phyloP scores from a whole-genome alignment of 2,888 invertebrate species.

The Nomada hirtipes region DNA sequence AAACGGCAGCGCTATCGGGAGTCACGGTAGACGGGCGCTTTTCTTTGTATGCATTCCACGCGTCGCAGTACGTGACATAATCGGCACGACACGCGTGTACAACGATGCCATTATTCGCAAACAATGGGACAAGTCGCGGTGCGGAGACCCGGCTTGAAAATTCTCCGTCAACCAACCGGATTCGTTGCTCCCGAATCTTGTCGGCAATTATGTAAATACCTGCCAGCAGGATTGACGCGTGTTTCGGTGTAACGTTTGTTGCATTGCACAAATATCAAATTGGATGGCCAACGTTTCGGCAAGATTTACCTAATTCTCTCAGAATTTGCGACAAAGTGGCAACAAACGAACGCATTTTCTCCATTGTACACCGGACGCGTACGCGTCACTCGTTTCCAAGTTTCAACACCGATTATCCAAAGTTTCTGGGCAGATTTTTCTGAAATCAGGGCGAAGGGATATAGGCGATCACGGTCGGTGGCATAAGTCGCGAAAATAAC shows the following conservation, averaged over 20 bases:
- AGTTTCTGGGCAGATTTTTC: background rate
- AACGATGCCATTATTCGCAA: conserved; percentile 66
- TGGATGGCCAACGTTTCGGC: too few relatives aligned
- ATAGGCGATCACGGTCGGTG: conserved; percentile 10
- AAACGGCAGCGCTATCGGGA: background rate
- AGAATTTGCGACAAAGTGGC: too few relatives aligned
- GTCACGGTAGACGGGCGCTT: conserved; percentile 40
- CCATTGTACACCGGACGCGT: background rate
- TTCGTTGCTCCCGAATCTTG: conserved; percentile 44
- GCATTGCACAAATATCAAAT: too few relatives aligned
- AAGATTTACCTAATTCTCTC: too few relatives aligned
- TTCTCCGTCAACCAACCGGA: conserved; percentile 37
- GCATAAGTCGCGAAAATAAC: conserved; percentile 15
- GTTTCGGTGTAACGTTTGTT: background rate
- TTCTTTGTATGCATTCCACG: conserved; percentile 74
- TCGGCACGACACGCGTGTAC: conserved; percentile 72
- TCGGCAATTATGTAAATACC: conserved; percentile 44
- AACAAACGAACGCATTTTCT: too few relatives aligned
- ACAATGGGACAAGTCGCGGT: conserved; percentile 65
- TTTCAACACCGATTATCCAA: background rate
- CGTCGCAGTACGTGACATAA: conserved; percentile 75
- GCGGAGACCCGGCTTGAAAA: conserved; percentile 60
- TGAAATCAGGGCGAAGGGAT: background rate
- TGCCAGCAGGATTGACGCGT: background rate
- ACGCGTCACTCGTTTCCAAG: background rate